Evolutionary conservation across 2,888 invertebrate genomes (phyloP).

Genomic region (Apodemia hepburni): DNA sequence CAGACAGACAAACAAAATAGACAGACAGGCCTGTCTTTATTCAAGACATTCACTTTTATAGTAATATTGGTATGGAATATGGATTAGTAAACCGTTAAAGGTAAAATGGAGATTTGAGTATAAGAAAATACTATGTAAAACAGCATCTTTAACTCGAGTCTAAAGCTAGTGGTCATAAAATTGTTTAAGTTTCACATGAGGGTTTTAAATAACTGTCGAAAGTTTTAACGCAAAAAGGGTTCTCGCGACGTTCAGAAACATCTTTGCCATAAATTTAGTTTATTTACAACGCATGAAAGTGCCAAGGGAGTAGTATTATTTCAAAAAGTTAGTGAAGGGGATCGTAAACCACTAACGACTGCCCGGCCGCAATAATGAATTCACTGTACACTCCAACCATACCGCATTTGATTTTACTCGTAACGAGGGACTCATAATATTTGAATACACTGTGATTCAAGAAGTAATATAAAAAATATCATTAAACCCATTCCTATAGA

Average conservation of each 20-base stretch:
- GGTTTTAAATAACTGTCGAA: neutral
- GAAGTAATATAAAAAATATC: neutral
- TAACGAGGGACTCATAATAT: slow-evolving; percentile 48
- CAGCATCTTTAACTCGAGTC: neutral
- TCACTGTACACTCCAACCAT: slow-evolving; percentile 51
- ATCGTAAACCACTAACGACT: slow-evolving; percentile 71
- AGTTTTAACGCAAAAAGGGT: neutral
- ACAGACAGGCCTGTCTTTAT: too few relatives aligned
- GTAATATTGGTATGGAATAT: too few relatives aligned
- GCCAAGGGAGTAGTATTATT: slow-evolving; percentile 13
- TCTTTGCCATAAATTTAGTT: slow-evolving; percentile 8
- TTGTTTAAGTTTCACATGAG: neutral
- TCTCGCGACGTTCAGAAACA: neutral
- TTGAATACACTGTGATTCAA: slow-evolving; percentile 40
- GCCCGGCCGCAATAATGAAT: slow-evolving; percentile 70
- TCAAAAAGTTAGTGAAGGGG: slow-evolving; percentile 61
- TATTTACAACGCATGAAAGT: slow-evolving; percentile 10
- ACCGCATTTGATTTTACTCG: slow-evolving; percentile 42
- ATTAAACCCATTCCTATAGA: neutral
- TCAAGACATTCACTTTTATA: too few relatives aligned
- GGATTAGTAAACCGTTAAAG: too few relatives aligned
- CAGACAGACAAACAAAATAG: too few relatives aligned
- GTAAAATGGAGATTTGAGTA: neutral
- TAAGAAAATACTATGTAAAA: neutral
- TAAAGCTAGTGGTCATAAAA: slow-evolving; percentile 1